Evolutionary conservation across 1,140 invertebrate species (phyloP), one percentile per base, ranked within the genome.

Genomic region (Asobara japonica): DNA sequence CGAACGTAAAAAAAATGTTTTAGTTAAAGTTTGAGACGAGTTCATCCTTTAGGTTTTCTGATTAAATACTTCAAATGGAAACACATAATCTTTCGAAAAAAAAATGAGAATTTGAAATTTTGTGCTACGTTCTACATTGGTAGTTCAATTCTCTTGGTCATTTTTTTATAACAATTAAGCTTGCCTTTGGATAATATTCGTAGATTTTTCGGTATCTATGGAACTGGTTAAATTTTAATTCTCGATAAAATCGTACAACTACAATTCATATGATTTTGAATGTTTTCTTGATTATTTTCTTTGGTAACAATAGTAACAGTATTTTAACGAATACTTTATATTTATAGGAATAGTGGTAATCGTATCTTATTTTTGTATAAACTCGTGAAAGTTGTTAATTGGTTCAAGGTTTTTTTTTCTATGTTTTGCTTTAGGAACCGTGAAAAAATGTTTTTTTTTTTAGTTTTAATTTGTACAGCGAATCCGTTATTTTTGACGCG

Each of bases 111-210:
- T 2, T 56, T 6, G 7, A 5, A 18, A 56, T 72, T 77, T 61
- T 60, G 70, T 80, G 73, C 69, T 80, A 75, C n/a, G n/a, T n/a
- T 73, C 78, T 81, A 82, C 71, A 71, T 81, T 74, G 72, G 69
- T 77, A 79, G 78, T 80, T 82, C 76, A 80, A 78, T 68, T 64
- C 74, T 71, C 67, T 80, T 82, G 80, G 80, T 82, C 80, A 77
- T 80, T 82, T 82, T n/a, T 79, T 80, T 60, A 74, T 81, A 81
- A 82, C 74, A 79, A 74, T 78, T 79, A 80, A 18, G 77, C 69
- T 78, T 77, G 75, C 76, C 66, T 71, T 74, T 76, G 78, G 33
- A 69, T 82, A 71, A 51, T 73, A 69, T 71, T 51, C 41, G 64
- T 67, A 71, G 71, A 74, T 45, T 62, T 69, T 68, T 69, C 68